Conservation (phyloP, 2,113 vertebrate species). For the Peucedramus taeniatus region DNA sequence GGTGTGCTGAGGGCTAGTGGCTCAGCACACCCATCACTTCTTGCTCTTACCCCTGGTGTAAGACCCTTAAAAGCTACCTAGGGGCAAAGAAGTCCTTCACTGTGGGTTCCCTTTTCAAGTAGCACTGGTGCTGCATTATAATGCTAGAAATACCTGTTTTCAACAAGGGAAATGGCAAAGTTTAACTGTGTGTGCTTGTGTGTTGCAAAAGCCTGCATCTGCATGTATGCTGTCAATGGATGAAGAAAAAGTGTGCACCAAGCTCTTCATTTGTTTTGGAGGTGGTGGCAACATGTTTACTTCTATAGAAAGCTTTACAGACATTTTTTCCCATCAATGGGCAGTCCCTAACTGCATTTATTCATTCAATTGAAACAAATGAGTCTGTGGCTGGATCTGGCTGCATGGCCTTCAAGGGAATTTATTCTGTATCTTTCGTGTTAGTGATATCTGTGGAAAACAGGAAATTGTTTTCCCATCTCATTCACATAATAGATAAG, state of each 20-base stretch:
- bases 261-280: conserved; percentile 2
- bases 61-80: neutral
- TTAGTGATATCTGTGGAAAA: conserved; percentile 71
- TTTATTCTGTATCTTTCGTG: conserved; percentile 64
- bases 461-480: conserved; percentile 73
- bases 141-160: neutral
- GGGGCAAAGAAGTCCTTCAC: neutral
- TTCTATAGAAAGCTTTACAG: neutral
- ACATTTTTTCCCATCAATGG: neutral
- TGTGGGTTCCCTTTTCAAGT: neutral
- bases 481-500: conserved; percentile 77
- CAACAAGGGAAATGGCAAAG: neutral
- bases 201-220: neutral
- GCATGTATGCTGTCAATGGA: neutral
- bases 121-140: neutral
- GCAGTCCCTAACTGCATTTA: conserved; percentile 9
- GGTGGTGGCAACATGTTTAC: neutral
- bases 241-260: neutral
- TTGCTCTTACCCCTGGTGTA: neutral
- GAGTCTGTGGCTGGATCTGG: conserved; percentile 27
- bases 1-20: neutral
- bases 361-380: conserved; percentile 46
- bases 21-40: neutral
- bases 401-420: conserved; percentile 61
- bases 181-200: neutral